Conservation (phyloP, 2,113 vertebrate species). For the Zonotrichia leucophrys region DNA sequence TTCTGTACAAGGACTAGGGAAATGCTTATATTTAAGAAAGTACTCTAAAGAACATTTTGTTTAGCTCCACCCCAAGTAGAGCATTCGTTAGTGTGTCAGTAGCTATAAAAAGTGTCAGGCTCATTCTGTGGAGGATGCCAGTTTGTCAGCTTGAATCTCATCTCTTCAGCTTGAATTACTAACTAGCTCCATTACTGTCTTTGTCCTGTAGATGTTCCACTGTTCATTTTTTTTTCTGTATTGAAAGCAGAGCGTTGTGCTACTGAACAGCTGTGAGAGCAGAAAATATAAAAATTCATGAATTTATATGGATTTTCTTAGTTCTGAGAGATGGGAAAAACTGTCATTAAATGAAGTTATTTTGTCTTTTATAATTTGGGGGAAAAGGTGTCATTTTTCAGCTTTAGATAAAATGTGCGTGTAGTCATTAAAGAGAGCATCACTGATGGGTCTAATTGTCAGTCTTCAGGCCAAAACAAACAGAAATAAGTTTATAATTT, state of each 20-base stretch:
- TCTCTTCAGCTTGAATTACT: conserved; percentile 54
- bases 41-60: neutral
- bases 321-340: neutral
- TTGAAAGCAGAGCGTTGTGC: neutral
- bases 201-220: neutral
- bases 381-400: neutral
- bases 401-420: neutral
- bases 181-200: conserved; percentile 1
- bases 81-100: conserved; percentile 47
- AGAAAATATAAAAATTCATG: neutral
- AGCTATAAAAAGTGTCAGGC: conserved; percentile 54
- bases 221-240: neutral
- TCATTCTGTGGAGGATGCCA: conserved; percentile 32
- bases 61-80: neutral
- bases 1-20: neutral
- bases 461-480: neutral
- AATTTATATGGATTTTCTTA: neutral
- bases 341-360: neutral
- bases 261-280: neutral
- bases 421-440: neutral
- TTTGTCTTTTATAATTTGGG: neutral
- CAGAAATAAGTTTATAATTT: neutral
- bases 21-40: neutral
- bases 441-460: neutral
- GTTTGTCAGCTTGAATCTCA: conserved; percentile 46